Base-by-base conservation (phyloP, 2,888 invertebrate species). In the Alloscopus bannaensis region DNA sequence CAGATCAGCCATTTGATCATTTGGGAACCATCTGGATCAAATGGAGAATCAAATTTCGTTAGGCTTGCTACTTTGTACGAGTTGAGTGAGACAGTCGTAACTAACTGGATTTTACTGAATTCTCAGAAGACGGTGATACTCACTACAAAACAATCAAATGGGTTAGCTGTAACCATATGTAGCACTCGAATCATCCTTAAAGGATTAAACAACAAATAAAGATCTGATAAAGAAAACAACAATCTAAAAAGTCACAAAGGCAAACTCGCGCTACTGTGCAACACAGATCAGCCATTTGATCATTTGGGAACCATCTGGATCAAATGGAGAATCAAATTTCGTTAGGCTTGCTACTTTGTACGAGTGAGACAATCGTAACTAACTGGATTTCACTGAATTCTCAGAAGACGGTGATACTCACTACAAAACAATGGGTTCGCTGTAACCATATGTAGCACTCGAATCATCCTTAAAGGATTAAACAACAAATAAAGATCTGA, bases 181-280 rank as follows among this genome's bases (percentile, higher is more conserved):
- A 36, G 8, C 18, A 50, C 50, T 16, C 13, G 8, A 55, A 55
- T 28, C 24, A 55, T 55, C 28, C 55, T 55, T 55, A 28, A 55
- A 36, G 16, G 55, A 26, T 26, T 55, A 28, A 55, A 55, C n/a
- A n/a, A n/a, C n/a, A n/a, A n/a, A n/a, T n/a, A n/a, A n/a, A 24
- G 55, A 16, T 22, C 55, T 55, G 55, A 55, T 55, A 26, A 55
- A 55, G 55, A 55, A 55, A 55, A 55, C 55, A 55, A 55, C 24
- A 2, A 11, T 24, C 20, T 55, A 55, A 55, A 52, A 55, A 55
- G 55, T 3, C 47, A 47, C 11, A 6, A 13, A 26, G 16, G 1
- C 16, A n/a, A n/a, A n/a, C n/a, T 55, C 13, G 16, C 28, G 55
- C 55, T 55, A 55, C 55, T 55, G 55, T 55, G 13, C 36, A 13